Percentiles rank a stretch among this genome's conserved stretches.
These are phyloP conservation scores for Argyrosomus regius DNA, from an alignment of 2,797 vertebrate genomes.

Conservation along the genomic window DNA sequence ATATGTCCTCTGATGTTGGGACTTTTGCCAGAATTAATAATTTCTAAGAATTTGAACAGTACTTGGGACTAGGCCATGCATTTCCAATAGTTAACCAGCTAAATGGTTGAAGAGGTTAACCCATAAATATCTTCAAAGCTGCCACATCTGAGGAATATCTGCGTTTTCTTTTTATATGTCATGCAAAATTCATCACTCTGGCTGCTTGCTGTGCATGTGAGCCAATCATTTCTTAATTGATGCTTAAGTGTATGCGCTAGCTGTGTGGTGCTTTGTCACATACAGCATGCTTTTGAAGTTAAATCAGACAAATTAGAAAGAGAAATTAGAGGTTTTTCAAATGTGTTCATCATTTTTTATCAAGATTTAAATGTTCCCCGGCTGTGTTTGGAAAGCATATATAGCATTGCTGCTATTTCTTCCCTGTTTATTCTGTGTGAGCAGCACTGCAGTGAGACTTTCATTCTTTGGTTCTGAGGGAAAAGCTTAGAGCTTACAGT, in stretches of 20 bases:
- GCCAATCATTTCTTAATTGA: conserved; percentile 52
- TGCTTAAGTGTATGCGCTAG: conserved; percentile 60
- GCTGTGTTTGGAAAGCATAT: conserved; percentile 12
- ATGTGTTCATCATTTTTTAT: conserved; percentile 17
- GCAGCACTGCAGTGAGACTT: conserved; percentile 13
- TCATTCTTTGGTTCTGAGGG: conserved; percentile 9
- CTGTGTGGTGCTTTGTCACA: conserved; percentile 44
- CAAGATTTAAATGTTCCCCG: conserved; percentile 15
- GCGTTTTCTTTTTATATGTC: conserved; percentile 36
- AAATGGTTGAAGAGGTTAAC: conserved; percentile 31
- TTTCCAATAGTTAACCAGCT: conserved; percentile 20
- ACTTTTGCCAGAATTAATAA: conserved; percentile 2
- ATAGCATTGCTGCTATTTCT: neutral
- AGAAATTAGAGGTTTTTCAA: too few relatives aligned
- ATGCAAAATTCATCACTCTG: conserved; percentile 33
- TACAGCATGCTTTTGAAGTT: conserved; percentile 51
- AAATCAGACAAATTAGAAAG: conserved; percentile 58
- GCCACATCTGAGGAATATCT: conserved; percentile 25
- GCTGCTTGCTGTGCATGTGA: conserved; percentile 32
- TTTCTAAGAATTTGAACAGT: conserved; percentile 11
- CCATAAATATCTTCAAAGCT: conserved; percentile 49
- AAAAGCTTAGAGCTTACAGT: conserved; percentile 28
- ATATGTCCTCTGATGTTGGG: neutral
- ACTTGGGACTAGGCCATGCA: neutral
- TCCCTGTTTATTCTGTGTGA: conserved; percentile 18